Conservation (phyloP, 2,888 invertebrate species). For the Callyntrura guangdongensis region DNA sequence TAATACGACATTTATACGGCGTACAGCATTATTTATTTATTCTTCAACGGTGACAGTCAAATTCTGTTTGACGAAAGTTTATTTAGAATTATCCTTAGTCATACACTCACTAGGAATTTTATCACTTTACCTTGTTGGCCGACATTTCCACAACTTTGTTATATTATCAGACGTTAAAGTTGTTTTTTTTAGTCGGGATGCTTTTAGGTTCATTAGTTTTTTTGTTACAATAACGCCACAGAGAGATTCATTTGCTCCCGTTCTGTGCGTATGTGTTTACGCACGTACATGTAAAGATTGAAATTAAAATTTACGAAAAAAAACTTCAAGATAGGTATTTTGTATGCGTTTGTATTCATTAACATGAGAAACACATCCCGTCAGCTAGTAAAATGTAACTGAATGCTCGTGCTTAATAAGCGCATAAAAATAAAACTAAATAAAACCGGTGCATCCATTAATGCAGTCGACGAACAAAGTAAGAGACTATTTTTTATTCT, state of each 20-base stretch:
- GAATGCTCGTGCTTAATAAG: slow-evolving; percentile 37
- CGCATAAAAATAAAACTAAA: slow-evolving; percentile 37
- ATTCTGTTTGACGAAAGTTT: slow-evolving; percentile 38
- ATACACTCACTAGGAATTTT: neutral
- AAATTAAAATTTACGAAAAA: slow-evolving; percentile 35
- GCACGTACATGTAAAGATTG: slow-evolving; percentile 37
- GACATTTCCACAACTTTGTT: slow-evolving; percentile 14
- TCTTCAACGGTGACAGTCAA: slow-evolving; percentile 35
- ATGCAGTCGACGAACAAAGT: neutral
- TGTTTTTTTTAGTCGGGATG: slow-evolving; percentile 27
- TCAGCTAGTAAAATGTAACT: neutral
- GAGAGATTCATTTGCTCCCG: neutral
- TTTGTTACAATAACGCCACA: neutral
- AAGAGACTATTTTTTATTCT: slow-evolving; percentile 8
- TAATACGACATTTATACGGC: slow-evolving; percentile 8
- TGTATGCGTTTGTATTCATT: neutral
- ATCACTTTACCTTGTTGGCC: slow-evolving; percentile 28
- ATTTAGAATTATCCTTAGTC: slow-evolving; percentile 16
- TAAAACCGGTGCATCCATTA: slow-evolving; percentile 44
- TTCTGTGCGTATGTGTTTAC: slow-evolving; percentile 38
- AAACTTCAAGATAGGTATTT: neutral
- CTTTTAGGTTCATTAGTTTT: slow-evolving; percentile 48
- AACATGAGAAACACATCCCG: slow-evolving; percentile 25
- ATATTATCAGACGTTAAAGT: slow-evolving; percentile 50
- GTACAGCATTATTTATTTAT: slow-evolving; percentile 7